These are phyloP conservation scores for Callipepla squamata DNA, from an alignment of 2,113 vertebrate genomes.

Conservation along the genomic window DNA sequence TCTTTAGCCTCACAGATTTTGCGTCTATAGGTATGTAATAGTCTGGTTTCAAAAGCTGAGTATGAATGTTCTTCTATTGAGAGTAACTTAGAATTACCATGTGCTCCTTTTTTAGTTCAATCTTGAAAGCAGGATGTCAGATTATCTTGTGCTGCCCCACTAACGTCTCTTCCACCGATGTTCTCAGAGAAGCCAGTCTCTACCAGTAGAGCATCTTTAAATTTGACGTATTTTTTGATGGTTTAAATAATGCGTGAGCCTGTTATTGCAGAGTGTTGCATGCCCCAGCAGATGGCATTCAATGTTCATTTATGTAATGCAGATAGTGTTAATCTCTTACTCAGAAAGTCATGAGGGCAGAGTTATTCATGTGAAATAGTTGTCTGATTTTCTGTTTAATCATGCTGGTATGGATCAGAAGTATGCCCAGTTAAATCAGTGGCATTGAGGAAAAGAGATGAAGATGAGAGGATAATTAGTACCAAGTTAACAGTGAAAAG, in stretches of 20 bases:
- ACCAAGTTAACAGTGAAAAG: not conserved
- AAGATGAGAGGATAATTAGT: not conserved
- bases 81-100: not conserved
- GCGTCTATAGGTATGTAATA: not conserved
- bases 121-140: too few relatives aligned
- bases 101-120: not conserved
- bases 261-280: not conserved
- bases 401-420: not conserved
- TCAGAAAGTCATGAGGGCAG: not conserved
- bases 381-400: not conserved
- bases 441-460: not conserved
- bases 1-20: not conserved
- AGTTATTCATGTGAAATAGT: not conserved
- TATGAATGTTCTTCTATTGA: not conserved
- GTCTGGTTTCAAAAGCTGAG: not conserved
- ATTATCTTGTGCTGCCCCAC: too few relatives aligned
- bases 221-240: not conserved
- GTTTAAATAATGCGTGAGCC: not conserved
- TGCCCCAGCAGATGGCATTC: slow-evolving; percentile 69
- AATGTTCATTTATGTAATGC: slow-evolving; percentile 25
- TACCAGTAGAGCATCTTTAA: not conserved
- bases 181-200: not conserved
- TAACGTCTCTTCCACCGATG: not conserved
- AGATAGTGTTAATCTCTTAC: not conserved
- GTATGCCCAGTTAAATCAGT: not conserved